phyloP scores from a whole-genome alignment of 1,140 invertebrate genomes.

The Drosophila ananassae region DNA sequence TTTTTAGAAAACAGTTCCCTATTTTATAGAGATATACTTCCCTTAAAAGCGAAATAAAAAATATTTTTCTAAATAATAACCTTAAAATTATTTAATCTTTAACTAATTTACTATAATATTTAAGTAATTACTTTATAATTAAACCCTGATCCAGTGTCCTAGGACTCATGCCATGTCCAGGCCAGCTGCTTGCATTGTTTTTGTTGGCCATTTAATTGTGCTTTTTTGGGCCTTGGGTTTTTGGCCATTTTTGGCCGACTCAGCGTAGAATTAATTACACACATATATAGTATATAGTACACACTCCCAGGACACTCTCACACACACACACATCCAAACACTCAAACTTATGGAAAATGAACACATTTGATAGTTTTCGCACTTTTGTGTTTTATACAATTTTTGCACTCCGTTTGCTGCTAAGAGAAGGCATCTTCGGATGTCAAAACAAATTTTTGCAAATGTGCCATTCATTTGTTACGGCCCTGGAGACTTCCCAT shows the following conservation, averaged over 20 bases:
- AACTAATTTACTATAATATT: background rate
- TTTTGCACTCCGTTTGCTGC: slow-evolving; percentile 40
- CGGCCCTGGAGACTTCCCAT: slow-evolving; percentile 11
- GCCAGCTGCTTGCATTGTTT: slow-evolving; percentile 22
- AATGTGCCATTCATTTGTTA: slow-evolving; percentile 79
- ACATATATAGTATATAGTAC: background rate
- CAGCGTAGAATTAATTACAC: slow-evolving; percentile 74
- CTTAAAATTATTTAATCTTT: background rate
- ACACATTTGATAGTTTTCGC: slow-evolving; percentile 59
- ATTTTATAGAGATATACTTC: too few relatives aligned
- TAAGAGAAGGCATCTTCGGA: slow-evolving; percentile 37
- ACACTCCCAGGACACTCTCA: background rate
- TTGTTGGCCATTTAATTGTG: slow-evolving; percentile 70
- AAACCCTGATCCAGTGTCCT: slow-evolving; percentile 11
- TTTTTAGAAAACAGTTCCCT: too few relatives aligned
- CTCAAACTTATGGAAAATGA: background rate
- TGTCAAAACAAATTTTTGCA: slow-evolving; percentile 77
- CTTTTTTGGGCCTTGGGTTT: slow-evolving; percentile 38
- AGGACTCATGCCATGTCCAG: slow-evolving; percentile 13
- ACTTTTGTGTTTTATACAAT: slow-evolving; percentile 56
- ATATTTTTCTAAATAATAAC: too few relatives aligned
- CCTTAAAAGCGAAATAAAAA: too few relatives aligned
- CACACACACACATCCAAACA: background rate
- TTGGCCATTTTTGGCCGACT: slow-evolving; percentile 56
- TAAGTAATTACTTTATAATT: background rate